phyloP scores from a whole-genome alignment of 1,140 invertebrate species.

The Theocolax elegans region DNA sequence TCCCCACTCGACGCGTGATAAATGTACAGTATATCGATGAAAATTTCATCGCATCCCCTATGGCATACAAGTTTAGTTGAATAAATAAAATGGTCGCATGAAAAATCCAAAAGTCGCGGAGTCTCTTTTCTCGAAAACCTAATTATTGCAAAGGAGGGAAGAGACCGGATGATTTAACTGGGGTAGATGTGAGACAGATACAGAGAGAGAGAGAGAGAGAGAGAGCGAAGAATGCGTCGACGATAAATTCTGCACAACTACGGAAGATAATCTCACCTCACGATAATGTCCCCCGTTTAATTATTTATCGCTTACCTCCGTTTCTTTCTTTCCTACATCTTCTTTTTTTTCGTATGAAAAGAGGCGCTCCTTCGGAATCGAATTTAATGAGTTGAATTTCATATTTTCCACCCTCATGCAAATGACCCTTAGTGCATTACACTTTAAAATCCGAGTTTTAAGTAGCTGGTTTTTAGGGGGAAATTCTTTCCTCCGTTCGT shows the following conservation, averaged over 20 bases:
- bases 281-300: conserved; percentile 54
- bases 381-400: conserved; percentile 19
- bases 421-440: conserved; percentile 1
- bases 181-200: not conserved
- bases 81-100: too few relatives aligned
- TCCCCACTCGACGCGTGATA: too few relatives aligned
- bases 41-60: too few relatives aligned
- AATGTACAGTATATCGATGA: too few relatives aligned
- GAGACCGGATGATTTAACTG: not conserved
- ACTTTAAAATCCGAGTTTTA: conserved; percentile 10
- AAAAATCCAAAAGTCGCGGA: too few relatives aligned
- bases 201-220: not conserved
- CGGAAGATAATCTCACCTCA: conserved; percentile 45
- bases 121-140: too few relatives aligned
- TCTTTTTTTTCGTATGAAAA: too few relatives aligned
- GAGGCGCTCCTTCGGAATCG: not conserved
- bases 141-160: conserved; percentile 7
- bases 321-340: too few relatives aligned
- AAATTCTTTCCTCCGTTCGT: not conserved
- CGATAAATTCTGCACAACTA: conserved; percentile 51
- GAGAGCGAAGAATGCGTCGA: conserved; percentile 7
- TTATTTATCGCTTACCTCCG: conserved; percentile 57
- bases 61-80: too few relatives aligned
- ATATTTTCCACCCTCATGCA: not conserved
- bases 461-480: not conserved